Conservation (phyloP, 2,888 invertebrate genomes). For the Mythimna impura region DNA sequence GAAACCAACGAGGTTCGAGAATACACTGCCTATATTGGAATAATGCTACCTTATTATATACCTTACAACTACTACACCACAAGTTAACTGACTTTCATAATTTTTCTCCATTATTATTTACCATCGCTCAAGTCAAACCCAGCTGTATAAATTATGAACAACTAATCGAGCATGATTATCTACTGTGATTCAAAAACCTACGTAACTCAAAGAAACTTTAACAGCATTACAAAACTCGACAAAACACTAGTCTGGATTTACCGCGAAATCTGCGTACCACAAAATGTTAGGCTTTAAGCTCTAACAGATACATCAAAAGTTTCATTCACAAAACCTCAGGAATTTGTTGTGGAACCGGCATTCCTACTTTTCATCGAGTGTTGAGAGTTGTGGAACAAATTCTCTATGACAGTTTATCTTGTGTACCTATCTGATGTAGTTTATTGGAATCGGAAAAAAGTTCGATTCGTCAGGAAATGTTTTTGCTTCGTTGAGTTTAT, state of each 20-base stretch:
- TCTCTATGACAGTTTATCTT: constrained; percentile 62
- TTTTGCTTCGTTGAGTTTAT: constrained; percentile 48
- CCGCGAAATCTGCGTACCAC: constrained; percentile 33
- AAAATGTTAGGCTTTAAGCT: constrained; percentile 40
- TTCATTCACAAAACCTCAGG: constrained; percentile 37
- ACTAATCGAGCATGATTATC: not conserved
- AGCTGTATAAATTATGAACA: not conserved
- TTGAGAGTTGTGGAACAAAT: constrained; percentile 58
- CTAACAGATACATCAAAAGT: constrained; percentile 45
- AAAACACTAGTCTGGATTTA: constrained; percentile 20
- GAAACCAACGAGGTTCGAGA: too few relatives aligned
- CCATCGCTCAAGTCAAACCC: not conserved
- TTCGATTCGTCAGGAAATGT: constrained; percentile 41
- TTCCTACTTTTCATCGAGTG: constrained; percentile 46
- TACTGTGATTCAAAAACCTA: not conserved
- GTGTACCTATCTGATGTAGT: constrained; percentile 48
- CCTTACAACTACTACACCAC: too few relatives aligned
- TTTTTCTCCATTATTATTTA: not conserved
- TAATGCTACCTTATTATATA: too few relatives aligned
- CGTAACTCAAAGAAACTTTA: constrained; percentile 10
- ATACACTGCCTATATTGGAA: too few relatives aligned
- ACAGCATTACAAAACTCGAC: constrained; percentile 25
- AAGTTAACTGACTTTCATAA: not conserved
- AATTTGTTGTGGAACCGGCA: constrained; percentile 30
- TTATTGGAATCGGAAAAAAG: constrained; percentile 58